Evolutionary conservation across 2,888 invertebrate species (phyloP), one percentile per base, ranked within the genome.

Genomic region (Sepioteuthis lessoniana): DNA sequence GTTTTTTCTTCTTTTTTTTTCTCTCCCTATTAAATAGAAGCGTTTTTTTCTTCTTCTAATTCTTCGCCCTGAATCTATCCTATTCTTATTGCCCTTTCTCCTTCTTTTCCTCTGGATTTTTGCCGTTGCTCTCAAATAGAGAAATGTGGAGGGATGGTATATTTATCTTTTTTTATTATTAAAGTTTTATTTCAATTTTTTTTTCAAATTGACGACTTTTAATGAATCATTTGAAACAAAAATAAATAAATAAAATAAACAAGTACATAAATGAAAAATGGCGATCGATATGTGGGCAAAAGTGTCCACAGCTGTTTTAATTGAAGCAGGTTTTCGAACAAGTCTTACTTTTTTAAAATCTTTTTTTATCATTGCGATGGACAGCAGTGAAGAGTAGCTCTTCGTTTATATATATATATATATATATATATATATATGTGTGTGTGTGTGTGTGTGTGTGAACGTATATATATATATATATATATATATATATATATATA

Each of bases 221-320:
- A 76, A 76, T 76, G 76, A 76, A n/a, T 76, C 76, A 10, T n/a
- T 76, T 76, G 76, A n/a, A 76, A 76, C n/a, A 76, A 76, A 76
- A 76, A 16, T 25, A 16, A n/a, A 55, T 28, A 55, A 21, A 76
- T 10, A 35, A 76, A 76, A 13, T 35, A 76, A n/a, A n/a, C 76
- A 76, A 76, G 4, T 35, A n/a, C n/a, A 76, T 35, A 76, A 35
- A 76, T 76, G 76, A 76, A 35, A n/a, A 76, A 76, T 76, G 35
- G n/a, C n/a, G 76, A 76, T 76, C 76, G 76, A 76, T 76, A 76
- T 16, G 16, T 35, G 35, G 76, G 76, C n/a, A 76, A 76, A 76
- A 76, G 76, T 76, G 76, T 76, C 76, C 76, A 76, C 76, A 76
- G 76, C 76, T 76, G 76, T 76, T 76, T 76, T 76, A 76, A 76